phyloP scores from a whole-genome alignment of 2,888 invertebrate species.

The Apodemia duryi region DNA sequence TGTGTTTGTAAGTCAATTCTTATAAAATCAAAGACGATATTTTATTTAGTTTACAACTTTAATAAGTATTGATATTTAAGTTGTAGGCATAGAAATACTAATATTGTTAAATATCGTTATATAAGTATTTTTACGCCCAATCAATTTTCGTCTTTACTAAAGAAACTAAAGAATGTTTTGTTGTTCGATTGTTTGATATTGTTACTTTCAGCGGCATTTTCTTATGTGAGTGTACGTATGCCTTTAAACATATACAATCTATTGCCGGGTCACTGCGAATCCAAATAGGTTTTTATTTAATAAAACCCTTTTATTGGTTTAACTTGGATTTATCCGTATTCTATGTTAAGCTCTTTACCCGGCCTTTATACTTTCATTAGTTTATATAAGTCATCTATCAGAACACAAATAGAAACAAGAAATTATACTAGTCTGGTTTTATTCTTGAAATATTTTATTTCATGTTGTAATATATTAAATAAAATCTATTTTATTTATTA shows the following conservation, averaged over 20 bases:
- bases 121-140: neutral
- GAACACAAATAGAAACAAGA: slow-evolving; percentile 20
- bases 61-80: neutral
- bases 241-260: slow-evolving; percentile 47
- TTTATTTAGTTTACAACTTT: neutral
- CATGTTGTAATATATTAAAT: neutral
- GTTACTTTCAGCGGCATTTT: slow-evolving; percentile 30
- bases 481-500: neutral
- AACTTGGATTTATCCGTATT: slow-evolving; percentile 60
- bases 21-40: too few species aligned
- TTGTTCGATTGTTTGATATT: neutral
- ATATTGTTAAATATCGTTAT: neutral
- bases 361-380: slow-evolving; percentile 31
- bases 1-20: too few species aligned
- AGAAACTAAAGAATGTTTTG: neutral
- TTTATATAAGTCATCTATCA: slow-evolving; percentile 25
- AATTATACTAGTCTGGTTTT: neutral
- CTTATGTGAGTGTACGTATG: slow-evolving; percentile 37
- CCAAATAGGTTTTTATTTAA: slow-evolving; percentile 74
- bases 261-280: slow-evolving; percentile 52
- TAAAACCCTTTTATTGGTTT: slow-evolving; percentile 76
- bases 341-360: slow-evolving; percentile 35
- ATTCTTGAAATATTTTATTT: neutral
- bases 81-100: neutral
- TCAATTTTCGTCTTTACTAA: neutral